Evolutionary conservation across 2,797 vertebrate genomes (phyloP).

Genomic region (Hemitrygon akajei): DNA sequence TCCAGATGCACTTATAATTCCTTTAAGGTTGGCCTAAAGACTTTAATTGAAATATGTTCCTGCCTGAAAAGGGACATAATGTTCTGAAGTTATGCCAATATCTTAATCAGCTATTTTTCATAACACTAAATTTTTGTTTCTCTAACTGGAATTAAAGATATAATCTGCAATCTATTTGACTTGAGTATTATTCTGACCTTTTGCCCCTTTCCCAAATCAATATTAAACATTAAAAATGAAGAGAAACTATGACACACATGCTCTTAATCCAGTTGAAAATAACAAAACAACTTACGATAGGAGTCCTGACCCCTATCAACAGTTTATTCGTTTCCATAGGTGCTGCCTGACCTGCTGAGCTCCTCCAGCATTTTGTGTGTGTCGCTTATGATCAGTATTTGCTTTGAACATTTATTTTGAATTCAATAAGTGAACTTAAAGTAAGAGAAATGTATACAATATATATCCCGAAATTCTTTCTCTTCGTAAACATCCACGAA

Average conservation of each 20-base stretch:
- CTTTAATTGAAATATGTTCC: no score
- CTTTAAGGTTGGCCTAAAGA: not conserved
- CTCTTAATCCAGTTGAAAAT: conserved; percentile 26
- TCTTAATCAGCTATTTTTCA: conserved; percentile 1
- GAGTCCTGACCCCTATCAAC: no score
- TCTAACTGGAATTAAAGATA: not conserved
- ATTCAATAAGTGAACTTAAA: no score
- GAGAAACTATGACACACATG: not conserved
- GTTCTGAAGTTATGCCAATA: not conserved
- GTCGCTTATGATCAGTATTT: no score
- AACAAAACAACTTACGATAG: conserved; percentile 15
- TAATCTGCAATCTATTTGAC: not conserved
- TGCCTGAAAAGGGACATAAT: not conserved
- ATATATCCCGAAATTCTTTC: no score
- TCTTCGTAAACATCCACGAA: no score
- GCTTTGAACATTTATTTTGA: no score
- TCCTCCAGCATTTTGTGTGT: no score
- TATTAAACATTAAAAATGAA: not conserved
- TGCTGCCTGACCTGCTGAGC: no score
- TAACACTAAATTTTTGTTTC: not conserved
- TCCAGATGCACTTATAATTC: not conserved
- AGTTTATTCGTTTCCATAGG: no score
- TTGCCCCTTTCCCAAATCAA: not conserved
- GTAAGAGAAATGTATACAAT: no score
- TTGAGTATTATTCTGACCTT: not conserved